Conservation (phyloP, 2,113 vertebrate genomes). For the Neoarius graeffei region DNA sequence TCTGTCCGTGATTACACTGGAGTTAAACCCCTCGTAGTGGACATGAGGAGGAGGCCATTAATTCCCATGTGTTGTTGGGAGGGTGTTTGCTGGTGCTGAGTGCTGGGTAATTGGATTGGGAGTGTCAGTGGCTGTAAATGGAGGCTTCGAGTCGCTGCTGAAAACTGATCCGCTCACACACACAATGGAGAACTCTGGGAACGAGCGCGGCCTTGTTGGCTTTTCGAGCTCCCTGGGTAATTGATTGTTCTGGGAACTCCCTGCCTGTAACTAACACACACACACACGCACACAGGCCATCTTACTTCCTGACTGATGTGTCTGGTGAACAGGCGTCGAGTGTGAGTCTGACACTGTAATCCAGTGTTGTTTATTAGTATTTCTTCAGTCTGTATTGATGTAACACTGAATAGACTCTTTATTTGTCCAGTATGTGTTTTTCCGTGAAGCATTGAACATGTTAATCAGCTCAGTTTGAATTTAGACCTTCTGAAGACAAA, state of each 20-base stretch:
- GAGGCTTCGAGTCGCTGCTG: slow-evolving; percentile 13
- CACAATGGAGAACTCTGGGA: slow-evolving; percentile 33
- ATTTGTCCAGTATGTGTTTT: neutral
- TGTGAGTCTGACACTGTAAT: neutral
- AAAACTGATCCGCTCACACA: slow-evolving; percentile 29
- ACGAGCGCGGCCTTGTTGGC: slow-evolving; percentile 20
- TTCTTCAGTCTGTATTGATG: neutral
- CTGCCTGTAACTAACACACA: slow-evolving; percentile 17
- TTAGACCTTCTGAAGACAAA: neutral
- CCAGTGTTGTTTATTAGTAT: neutral
- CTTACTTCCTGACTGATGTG: neutral
- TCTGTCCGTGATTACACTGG: slow-evolving; percentile 3
- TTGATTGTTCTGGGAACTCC: slow-evolving; percentile 32
- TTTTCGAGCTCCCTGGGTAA: slow-evolving; percentile 38
- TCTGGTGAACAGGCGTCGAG: neutral
- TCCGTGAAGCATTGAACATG: neutral
- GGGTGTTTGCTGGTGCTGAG: slow-evolving; percentile 30
- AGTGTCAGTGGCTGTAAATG: slow-evolving; percentile 28
- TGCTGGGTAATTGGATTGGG: slow-evolving; percentile 46
- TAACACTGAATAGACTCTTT: neutral
- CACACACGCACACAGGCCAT: slow-evolving; percentile 7
- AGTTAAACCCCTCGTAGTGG: slow-evolving; percentile 4
- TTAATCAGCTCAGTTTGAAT: too few relatives aligned
- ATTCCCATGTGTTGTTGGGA: slow-evolving; percentile 20
- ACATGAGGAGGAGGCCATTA: slow-evolving; percentile 26